Conservation (phyloP, 92 coral and sea anemone species). For the Galaxea fascicularis region DNA sequence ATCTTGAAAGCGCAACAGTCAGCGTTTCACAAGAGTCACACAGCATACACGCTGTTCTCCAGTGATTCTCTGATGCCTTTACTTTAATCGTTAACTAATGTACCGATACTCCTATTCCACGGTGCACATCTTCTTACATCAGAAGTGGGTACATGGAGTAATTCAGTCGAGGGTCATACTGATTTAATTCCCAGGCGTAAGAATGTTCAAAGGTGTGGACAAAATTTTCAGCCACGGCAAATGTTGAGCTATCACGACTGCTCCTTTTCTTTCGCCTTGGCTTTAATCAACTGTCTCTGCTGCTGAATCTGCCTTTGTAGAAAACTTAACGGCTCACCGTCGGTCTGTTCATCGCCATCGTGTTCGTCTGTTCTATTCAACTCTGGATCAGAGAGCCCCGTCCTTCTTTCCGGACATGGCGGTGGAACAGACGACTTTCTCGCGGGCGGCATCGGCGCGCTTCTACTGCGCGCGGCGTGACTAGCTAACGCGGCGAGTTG, state of each 20-base stretch:
- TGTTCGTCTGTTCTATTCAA: background rate
- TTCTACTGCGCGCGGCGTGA: conserved; percentile 92
- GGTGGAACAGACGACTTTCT: conserved; percentile 90
- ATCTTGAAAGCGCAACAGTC: background rate
- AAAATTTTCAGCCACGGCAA: background rate
- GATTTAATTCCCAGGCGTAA: background rate
- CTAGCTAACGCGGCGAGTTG: conserved; percentile 87
- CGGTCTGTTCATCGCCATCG: conserved; percentile 20
- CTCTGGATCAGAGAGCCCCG: conserved; percentile 48
- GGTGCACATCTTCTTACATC: background rate
- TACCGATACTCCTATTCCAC: background rate
- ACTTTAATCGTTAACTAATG: background rate
- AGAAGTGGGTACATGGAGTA: background rate
- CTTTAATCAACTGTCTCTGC: conserved; percentile 78
- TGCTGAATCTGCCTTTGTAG: conserved; percentile 77
- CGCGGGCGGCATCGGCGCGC: conserved; percentile 93
- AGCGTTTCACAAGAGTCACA: background rate
- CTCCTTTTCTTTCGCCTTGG: conserved; percentile 41
- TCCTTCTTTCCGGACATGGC: conserved; percentile 65
- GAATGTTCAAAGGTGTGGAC: background rate
- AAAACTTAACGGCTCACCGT: conserved; percentile 51
- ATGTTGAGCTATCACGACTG: conserved; percentile 22
- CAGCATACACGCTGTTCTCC: conserved; percentile 24
- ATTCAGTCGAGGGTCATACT: background rate
- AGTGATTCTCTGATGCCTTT: background rate